Evolutionary conservation across 2,888 invertebrate genomes (phyloP), one percentile per base, ranked within the genome.

Genomic region (Neoscelio sp.): DNA sequence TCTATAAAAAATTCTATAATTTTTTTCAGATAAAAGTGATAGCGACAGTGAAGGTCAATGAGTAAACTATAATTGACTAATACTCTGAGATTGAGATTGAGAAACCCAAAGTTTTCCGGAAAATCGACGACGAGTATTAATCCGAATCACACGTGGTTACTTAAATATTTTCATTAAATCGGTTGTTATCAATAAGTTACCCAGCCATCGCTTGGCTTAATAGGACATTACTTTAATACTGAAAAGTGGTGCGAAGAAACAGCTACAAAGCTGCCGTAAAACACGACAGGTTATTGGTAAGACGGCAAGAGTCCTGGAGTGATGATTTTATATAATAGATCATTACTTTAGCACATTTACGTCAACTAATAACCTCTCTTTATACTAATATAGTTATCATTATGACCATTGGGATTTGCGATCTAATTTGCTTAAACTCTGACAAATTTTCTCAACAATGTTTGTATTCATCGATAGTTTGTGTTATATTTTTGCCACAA

Each of bases 11-110:
- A 38, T 60, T 33, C n/a, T n/a, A n/a, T 82, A 68, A 74, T 81
- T 94, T 94, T 10, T 67, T 78, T 81, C 94, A 97, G 96, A 97
- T 93, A 96, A 96, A 93, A 96, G 96, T 92, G 96, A 97, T 94
- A 97, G 96, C 92, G 96, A 97, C 93, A 97, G 96, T 92, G 96
- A 97, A 93, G 96, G 96, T 92, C 96, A 96, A 93, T 96, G 94
- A 94, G 77, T 73, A 40, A 44, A 20, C 7, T n/a, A 7, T 10
- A 23, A 26, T 15, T 30, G 38, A 30, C 23, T 7, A 68, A 64
- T 60, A 56, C 52, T 76, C 64, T 33, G 7, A 26, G 50, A 50
- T 28, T 28, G 54, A 13, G 50, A 73, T 76, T 42, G 33, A 42
- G 7, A 56, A 70, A 44, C 58, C 78, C 76, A 78, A 78, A 78